Evolutionary conservation across 2,888 invertebrate species (phyloP).

Genomic region (Lasioglossum lativentre): DNA sequence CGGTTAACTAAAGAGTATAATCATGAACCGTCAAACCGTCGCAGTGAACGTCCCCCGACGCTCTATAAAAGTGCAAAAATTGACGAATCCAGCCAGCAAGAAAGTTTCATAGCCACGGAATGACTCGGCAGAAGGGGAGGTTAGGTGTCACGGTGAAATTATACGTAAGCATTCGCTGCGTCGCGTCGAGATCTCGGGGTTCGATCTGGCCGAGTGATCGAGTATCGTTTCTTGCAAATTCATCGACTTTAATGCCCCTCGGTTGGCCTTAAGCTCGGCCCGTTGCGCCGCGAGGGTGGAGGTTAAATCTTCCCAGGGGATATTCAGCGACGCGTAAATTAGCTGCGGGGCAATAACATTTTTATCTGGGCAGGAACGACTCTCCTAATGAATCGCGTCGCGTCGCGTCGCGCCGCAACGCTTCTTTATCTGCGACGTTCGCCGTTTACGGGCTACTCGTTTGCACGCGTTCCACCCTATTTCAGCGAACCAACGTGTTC

Average conservation of each 20-base stretch:
- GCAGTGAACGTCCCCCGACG: background rate
- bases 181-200: background rate
- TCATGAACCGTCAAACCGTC: no score
- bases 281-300: background rate
- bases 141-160: background rate
- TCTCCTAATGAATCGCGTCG: constrained; percentile 42
- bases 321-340: constrained; percentile 48
- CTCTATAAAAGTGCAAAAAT: background rate
- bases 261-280: constrained; percentile 19
- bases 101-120: background rate
- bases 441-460: constrained; percentile 44
- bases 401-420: background rate
- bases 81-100: background rate
- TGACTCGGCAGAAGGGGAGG: background rate
- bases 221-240: constrained; percentile 10
- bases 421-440: constrained; percentile 61
- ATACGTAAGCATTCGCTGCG: background rate
- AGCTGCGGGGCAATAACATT: constrained; percentile 49
- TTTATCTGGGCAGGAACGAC: constrained; percentile 35
- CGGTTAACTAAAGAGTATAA: no score
- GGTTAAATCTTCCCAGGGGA: constrained; percentile 17
- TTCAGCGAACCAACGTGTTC: constrained; percentile 56
- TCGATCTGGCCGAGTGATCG: background rate
- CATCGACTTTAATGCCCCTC: constrained; percentile 37
- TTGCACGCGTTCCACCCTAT: constrained; percentile 47